These are phyloP conservation scores for Pelvicachromis taeniatus DNA, from an alignment of 2,113 vertebrate species.

Conservation along the genomic window DNA sequence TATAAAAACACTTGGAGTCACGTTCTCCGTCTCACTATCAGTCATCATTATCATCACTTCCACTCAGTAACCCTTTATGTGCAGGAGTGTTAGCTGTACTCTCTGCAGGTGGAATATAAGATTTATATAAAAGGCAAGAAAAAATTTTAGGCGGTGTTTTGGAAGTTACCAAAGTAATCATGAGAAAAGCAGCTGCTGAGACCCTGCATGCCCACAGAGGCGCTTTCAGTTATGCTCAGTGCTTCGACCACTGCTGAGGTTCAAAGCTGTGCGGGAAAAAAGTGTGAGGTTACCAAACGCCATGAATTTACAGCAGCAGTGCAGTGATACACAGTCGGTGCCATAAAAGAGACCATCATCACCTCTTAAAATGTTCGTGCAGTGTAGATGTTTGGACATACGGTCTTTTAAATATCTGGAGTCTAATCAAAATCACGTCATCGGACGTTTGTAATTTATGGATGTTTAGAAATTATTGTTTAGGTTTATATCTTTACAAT, in stretches of 20 bases:
- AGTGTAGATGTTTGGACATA: background rate
- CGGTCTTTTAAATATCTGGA: background rate
- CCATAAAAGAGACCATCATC: background rate
- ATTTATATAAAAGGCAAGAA: background rate
- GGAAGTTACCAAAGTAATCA: background rate
- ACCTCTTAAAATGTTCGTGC: background rate
- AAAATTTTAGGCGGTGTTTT: rapidly evolving
- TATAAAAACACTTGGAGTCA: background rate
- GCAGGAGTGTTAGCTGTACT: background rate
- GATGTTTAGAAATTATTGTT: background rate
- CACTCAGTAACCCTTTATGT: background rate
- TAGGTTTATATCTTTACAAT: background rate
- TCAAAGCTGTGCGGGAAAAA: background rate
- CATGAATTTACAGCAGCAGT: background rate
- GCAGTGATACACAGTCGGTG: background rate
- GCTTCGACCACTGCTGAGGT: background rate
- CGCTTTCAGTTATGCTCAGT: background rate
- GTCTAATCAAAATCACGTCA: background rate
- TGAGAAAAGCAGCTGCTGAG: background rate
- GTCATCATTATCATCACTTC: background rate
- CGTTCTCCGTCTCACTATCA: background rate
- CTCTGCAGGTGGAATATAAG: background rate
- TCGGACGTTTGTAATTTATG: background rate
- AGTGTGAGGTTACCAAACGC: background rate
- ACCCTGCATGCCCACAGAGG: background rate